A percentile compares a stretch with the other conserved stretches of the same genome.
Evolutionary conservation across 2,888 invertebrate species (phyloP).

Genomic region (Oligia latruncula): DNA sequence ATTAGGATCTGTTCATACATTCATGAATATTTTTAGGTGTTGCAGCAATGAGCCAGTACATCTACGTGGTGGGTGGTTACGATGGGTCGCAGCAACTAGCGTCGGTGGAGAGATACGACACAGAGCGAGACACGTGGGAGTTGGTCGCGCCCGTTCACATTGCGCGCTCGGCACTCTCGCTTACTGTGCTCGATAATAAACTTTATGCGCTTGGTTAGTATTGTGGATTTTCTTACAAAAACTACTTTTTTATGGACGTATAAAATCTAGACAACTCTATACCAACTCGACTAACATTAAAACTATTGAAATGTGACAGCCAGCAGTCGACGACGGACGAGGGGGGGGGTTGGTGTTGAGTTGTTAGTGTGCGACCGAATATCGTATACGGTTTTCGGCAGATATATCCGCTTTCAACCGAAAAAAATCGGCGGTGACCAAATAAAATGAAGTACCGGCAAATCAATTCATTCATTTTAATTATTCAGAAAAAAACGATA

Average conservation of each 20-base stretch:
- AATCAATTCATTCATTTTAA: not conserved
- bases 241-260: not conserved
- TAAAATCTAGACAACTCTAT: not conserved
- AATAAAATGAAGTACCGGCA: not conserved
- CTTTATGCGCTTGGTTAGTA: constrained; percentile 95
- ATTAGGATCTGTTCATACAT: not conserved
- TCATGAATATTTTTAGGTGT: constrained; percentile 90
- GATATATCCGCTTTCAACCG: not conserved
- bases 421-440: no score
- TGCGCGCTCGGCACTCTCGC: constrained; percentile 96
- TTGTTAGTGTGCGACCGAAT: not conserved
- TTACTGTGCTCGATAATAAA: constrained; percentile 96
- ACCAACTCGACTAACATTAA: not conserved
- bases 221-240: not conserved
- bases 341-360: not conserved
- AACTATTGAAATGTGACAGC: not conserved
- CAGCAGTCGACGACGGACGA: not conserved
- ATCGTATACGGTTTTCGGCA: not conserved
- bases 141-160: constrained; percentile 93
- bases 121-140: constrained; percentile 95
- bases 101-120: constrained; percentile 96
- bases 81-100: constrained; percentile 95
- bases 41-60: constrained; percentile 95
- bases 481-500: not conserved
- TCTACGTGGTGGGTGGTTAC: constrained; percentile 98